Percentiles rank a stretch among this genome's conserved stretches.
These are phyloP conservation scores for Protophormia terraenovae DNA, from an alignment of 2,888 invertebrate genomes.

Conservation along the genomic window DNA sequence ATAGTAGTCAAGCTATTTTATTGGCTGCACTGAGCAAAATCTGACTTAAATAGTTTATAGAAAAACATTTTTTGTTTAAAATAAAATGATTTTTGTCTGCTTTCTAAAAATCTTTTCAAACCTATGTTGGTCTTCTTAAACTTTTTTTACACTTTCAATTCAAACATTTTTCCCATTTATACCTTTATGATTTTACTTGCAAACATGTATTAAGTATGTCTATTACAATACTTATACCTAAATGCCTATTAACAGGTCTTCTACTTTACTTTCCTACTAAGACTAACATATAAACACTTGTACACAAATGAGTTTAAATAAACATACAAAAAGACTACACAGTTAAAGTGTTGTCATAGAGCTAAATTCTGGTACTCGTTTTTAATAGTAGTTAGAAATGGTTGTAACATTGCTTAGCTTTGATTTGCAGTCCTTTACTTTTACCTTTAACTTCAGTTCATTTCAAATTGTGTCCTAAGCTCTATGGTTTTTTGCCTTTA, in stretches of 20 bases:
- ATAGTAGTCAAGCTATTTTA: too few relatives aligned
- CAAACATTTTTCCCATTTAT: too few relatives aligned
- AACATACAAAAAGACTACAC: neutral
- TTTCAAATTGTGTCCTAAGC: neutral
- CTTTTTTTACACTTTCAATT: too few relatives aligned
- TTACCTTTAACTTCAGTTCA: neutral
- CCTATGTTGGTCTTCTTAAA: too few relatives aligned
- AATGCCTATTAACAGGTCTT: slow-evolving; percentile 34
- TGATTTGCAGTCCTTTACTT: neutral
- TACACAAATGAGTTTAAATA: neutral
- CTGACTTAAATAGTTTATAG: too few relatives aligned
- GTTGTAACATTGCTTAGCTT: neutral
- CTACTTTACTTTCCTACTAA: neutral
- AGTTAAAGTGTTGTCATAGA: neutral
- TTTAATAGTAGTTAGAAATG: too few relatives aligned
- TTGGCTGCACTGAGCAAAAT: too few relatives aligned
- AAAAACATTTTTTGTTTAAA: too few relatives aligned
- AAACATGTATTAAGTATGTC: neutral
- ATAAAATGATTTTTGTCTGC: too few relatives aligned
- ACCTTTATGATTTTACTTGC: too few relatives aligned
- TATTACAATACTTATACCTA: slow-evolving; percentile 7
- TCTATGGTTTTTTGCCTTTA: neutral
- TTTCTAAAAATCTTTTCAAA: neutral
- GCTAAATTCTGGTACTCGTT: neutral
- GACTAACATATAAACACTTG: neutral